A percentile compares a stretch with the other conserved stretches of the same genome.
Evolutionary conservation across 2,888 invertebrate genomes (phyloP).

Genomic region (Acleris sparsana): DNA sequence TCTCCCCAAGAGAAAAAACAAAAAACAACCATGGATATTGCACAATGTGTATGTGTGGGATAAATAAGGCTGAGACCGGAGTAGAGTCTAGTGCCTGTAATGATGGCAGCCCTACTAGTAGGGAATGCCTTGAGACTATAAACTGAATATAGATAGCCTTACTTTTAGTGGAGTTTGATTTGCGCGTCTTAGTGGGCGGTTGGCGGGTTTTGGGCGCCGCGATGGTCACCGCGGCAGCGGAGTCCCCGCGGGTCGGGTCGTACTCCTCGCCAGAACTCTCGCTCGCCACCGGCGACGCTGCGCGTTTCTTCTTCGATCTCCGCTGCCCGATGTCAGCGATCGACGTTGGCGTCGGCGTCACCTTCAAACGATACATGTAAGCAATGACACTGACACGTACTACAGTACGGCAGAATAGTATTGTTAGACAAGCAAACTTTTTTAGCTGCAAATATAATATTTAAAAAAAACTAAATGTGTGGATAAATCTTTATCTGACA

Average conservation of each 20-base stretch:
- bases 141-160: conserved; percentile 48
- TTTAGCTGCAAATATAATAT: too few species aligned
- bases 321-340: conserved; percentile 72
- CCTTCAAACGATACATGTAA: conserved; percentile 46
- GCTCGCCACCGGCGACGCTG: conserved; percentile 68
- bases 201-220: conserved; percentile 73
- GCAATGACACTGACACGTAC: too few species aligned
- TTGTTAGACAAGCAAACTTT: too few species aligned
- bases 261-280: conserved; percentile 80
- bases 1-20: too few species aligned
- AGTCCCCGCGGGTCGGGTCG: conserved; percentile 71
- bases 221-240: conserved; percentile 70
- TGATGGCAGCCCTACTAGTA: too few species aligned
- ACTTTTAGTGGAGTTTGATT: conserved; percentile 70
- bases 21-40: too few species aligned
- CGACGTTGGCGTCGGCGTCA: conserved; percentile 64
- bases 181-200: conserved; percentile 57
- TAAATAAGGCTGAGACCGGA: too few species aligned
- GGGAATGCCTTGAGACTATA: not conserved
- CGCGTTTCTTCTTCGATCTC: conserved; percentile 75
- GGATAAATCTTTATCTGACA: too few species aligned
- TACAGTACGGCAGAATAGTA: too few species aligned
- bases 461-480: too few species aligned
- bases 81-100: too few species aligned
- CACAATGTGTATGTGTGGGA: too few species aligned